Conservation (phyloP, 1,140 invertebrate genomes). For the Zaprionus tsacasi region DNA sequence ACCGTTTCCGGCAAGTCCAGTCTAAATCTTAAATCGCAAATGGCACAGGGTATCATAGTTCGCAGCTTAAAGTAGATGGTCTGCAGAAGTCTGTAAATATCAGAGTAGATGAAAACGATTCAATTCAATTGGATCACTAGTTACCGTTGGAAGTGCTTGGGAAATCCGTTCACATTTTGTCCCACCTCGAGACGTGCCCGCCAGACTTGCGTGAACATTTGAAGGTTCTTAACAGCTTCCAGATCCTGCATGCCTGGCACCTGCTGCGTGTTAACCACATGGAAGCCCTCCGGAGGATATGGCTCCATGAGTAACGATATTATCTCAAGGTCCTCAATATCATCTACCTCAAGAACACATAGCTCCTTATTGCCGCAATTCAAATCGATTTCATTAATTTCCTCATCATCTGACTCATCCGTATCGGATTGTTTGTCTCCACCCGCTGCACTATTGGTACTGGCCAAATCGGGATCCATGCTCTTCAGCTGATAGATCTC, state of each 20-base stretch:
- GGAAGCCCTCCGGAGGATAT: constrained; percentile 91
- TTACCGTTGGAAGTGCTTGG: constrained; percentile 85
- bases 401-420: constrained; percentile 91
- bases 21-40: constrained; percentile 91
- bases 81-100: constrained; percentile 85
- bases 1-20: constrained; percentile 91
- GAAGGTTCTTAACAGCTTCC: constrained; percentile 90
- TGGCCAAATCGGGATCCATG: constrained; percentile 70
- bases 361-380: constrained; percentile 92
- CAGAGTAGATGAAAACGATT: not conserved
- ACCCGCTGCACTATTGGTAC: not conserved
- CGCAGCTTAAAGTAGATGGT: constrained; percentile 94
- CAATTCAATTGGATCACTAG: not conserved
- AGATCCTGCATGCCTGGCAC: constrained; percentile 89
- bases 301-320: constrained; percentile 91
- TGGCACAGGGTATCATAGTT: constrained; percentile 92
- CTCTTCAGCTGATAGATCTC: constrained; percentile 88
- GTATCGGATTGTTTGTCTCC: constrained; percentile 85
- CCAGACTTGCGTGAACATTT: constrained; percentile 95
- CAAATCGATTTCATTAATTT: constrained; percentile 90
- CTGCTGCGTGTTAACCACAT: constrained; percentile 93
- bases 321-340: constrained; percentile 93
- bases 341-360: constrained; percentile 94
- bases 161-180: constrained; percentile 88
- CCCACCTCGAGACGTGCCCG: constrained; percentile 88